Conservation (phyloP, 2,797 vertebrate genomes). For the Cercopithecus mitis region DNA sequence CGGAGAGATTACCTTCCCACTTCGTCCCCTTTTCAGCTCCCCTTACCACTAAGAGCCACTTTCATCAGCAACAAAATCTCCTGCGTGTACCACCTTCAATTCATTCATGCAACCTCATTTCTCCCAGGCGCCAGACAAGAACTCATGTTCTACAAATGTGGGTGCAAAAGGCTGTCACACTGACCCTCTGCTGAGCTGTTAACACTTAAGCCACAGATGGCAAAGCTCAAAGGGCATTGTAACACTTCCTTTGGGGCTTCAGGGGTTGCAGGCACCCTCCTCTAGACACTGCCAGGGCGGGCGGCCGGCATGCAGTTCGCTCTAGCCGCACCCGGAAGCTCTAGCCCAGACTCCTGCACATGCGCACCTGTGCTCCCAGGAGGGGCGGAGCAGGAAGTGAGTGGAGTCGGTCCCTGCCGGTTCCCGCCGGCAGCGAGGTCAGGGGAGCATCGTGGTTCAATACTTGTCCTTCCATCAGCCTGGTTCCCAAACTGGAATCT, state of each 20-base stretch:
- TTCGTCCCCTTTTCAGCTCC: background rate
- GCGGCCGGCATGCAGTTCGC: fast-evolving
- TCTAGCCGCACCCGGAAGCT: background rate
- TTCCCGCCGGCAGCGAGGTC: background rate
- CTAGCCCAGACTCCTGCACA: background rate
- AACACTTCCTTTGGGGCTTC: background rate
- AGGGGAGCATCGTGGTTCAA: fast-evolving
- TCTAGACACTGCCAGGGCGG: background rate
- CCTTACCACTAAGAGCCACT: background rate
- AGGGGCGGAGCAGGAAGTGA: background rate
- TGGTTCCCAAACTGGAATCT: background rate
- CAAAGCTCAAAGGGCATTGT: background rate
- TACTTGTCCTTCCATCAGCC: background rate
- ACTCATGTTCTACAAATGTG: background rate
- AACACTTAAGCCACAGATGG: background rate
- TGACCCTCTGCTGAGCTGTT: background rate
- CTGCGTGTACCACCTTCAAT: background rate
- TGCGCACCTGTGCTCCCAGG: background rate
- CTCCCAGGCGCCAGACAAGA: background rate
- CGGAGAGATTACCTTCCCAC: background rate
- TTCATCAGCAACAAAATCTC: background rate
- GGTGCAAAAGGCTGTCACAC: background rate
- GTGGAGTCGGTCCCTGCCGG: background rate
- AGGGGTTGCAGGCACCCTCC: background rate
- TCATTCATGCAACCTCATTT: background rate